Conservation (phyloP, 2,888 invertebrate genomes). For the Eupithecia tripunctaria region DNA sequence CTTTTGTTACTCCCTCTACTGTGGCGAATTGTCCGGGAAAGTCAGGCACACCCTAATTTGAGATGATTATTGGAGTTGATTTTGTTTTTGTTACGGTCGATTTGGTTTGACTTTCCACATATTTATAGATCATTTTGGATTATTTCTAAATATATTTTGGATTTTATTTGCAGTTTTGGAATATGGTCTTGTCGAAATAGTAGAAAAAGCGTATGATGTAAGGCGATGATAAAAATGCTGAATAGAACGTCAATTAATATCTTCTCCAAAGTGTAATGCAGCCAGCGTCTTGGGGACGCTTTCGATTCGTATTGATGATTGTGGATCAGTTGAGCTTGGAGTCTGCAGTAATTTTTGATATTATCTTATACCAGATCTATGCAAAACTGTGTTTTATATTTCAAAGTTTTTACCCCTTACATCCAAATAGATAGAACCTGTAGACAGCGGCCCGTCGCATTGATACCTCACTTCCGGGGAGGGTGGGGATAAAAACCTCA, state of each 20-base stretch:
- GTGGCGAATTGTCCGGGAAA: conserved; percentile 7
- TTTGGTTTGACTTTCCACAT: neutral
- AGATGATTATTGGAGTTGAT: conserved; percentile 18
- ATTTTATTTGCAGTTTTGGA: too few species aligned
- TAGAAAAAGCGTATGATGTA: too few species aligned
- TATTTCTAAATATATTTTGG: too few species aligned
- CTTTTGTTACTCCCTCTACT: conserved; percentile 5
- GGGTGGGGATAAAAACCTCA: conserved; percentile 72
- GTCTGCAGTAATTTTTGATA: neutral
- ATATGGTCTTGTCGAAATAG: too few species aligned
- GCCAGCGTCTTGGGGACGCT: neutral
- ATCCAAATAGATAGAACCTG: neutral
- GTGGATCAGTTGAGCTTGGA: neutral
- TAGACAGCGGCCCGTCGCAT: conserved; percentile 41
- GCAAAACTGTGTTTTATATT: neutral
- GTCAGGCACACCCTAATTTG: conserved; percentile 11
- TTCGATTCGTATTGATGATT: neutral
- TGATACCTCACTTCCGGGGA: conserved; percentile 62
- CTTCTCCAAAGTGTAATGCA: too few species aligned
- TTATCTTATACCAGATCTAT: too few species aligned
- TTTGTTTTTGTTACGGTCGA: neutral
- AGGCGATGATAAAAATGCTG: too few species aligned
- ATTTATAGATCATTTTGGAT: too few species aligned
- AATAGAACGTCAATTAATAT: too few species aligned
- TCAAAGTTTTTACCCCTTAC: neutral